Percentiles rank a stretch among this genome's conserved stretches.
These are phyloP conservation scores for Neosalanx taihuensis DNA, from an alignment of 2,797 vertebrate species.

Conservation along the genomic window DNA sequence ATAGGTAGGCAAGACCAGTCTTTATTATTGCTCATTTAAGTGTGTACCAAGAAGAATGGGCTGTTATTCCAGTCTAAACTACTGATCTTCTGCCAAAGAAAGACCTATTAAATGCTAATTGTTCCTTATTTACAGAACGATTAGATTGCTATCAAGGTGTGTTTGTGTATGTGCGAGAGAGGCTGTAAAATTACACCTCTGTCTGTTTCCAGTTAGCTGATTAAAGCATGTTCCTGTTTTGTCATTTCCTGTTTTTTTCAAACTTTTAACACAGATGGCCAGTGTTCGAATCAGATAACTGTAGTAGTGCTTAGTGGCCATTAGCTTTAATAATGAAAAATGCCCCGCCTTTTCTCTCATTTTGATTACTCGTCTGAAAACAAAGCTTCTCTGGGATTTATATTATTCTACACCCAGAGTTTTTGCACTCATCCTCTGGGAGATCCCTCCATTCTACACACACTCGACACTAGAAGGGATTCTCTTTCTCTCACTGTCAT, in stretches of 20 bases:
- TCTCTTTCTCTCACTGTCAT: conserved; percentile 10
- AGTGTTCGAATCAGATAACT: not conserved
- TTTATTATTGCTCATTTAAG: conserved; percentile 59
- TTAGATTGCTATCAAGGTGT: conserved; percentile 60
- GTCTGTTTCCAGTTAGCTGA: conserved; percentile 53
- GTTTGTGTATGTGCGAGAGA: conserved; percentile 6
- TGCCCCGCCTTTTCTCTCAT: conserved; percentile 21
- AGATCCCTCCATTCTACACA: conserved; percentile 34
- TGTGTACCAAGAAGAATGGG: conserved; percentile 43
- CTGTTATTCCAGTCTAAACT: conserved; percentile 32
- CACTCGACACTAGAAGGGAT: conserved; percentile 34
- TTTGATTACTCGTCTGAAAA: not conserved
- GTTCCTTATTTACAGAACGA: conserved; percentile 58
- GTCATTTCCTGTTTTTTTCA: conserved; percentile 33
- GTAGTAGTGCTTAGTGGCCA: not conserved
- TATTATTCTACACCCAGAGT: conserved; percentile 50
- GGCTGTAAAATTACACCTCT: conserved; percentile 29
- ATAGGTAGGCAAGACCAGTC: not conserved
- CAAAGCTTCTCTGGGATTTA: conserved; percentile 51
- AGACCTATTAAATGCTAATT: conserved; percentile 71
- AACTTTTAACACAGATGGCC: not conserved
- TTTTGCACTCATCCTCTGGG: conserved; percentile 33
- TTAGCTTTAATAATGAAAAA: conserved; percentile 22
- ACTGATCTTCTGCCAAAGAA: conserved; percentile 63
- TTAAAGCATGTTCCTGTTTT: conserved; percentile 64